Evolutionary conservation across 2,113 vertebrate genomes (phyloP), one percentile per base, ranked within the genome.

Genomic region (Rhadina sibilatrix): DNA sequence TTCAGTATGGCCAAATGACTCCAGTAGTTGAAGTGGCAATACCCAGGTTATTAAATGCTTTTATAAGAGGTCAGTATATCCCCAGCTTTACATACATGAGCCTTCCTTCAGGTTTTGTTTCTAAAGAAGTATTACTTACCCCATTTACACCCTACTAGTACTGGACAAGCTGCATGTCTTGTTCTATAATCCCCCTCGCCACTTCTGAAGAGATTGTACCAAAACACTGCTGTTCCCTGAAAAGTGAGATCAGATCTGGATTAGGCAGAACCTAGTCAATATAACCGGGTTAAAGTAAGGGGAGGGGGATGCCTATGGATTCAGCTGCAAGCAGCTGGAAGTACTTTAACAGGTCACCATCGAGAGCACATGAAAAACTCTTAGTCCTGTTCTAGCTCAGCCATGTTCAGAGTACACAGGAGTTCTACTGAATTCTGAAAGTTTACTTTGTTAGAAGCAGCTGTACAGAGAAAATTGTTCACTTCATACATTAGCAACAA

Each of bases 121-220:
- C 54, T 38, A 30, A 42, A 69, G 12, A 17, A 70, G 23, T 19
- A 17, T 49, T 44, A 98, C 99, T 99, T 96, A 99, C 99, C 99
- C 99, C 99, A 99, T 97, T 99, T 99, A 96, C 99, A 99, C 44
- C 99, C 99, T 68, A 99, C 99, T 94, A 99, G 98, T 47, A 99
- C 99, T 1, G 99, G 99, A 56, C 99, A 99, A 80, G 99, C 99
- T 33, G 99, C 99, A 3, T 99, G 99, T 77, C 99, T 98, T 6
- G 99, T 99, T 85, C 99, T 97, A 16, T 99, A 99, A 96, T 99
- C 99, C 37, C 99, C 99, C 94, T 99, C 99, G 1, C 99, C 99
- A 6, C 99, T 99, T 92, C 96, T 98, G 92, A 99, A 98, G 44
- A 99, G 99, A 64, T 99, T 99, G 87, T 99, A 99, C 99, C 99